Conservation (phyloP, 2,888 invertebrate species). For the Gortyna flavago region DNA sequence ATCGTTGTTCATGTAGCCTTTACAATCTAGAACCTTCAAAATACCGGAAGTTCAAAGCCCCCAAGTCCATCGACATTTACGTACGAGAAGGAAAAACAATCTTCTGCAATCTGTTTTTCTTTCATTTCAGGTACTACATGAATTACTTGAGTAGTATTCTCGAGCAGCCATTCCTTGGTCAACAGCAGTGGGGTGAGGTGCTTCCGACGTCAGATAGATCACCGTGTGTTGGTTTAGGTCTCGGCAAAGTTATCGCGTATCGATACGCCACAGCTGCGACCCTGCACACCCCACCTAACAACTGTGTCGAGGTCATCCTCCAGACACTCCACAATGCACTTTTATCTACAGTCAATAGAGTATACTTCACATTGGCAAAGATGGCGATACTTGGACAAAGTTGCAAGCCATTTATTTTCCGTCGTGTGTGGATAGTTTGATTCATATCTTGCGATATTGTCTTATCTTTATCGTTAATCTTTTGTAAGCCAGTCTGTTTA, state of each 20-base stretch:
- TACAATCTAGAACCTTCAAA: neutral
- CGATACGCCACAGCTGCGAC: constrained; percentile 66
- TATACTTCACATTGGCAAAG: constrained; percentile 34
- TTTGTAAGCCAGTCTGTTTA: constrained; percentile 41
- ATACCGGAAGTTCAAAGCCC: neutral
- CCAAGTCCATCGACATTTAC: neutral
- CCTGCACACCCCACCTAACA: constrained; percentile 48
- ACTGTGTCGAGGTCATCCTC: constrained; percentile 49
- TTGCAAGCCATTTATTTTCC: constrained; percentile 68
- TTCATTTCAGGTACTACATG: constrained; percentile 35
- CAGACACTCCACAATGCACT: constrained; percentile 45
- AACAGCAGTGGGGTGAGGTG: constrained; percentile 14
- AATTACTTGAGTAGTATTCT: constrained; percentile 14
- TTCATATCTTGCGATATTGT: constrained; percentile 75
- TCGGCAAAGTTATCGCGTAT: constrained; percentile 58
- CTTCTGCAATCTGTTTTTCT: constrained; percentile 39
- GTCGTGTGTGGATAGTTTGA: constrained; percentile 68
- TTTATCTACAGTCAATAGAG: constrained; percentile 44
- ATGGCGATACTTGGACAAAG: constrained; percentile 41
- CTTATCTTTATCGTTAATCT: constrained; percentile 66
- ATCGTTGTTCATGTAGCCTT: neutral
- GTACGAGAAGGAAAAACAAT: neutral
- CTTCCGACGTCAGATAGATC: constrained; percentile 57
- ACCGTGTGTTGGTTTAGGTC: constrained; percentile 69
- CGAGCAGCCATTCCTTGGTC: constrained; percentile 3